phyloP scores from a whole-genome alignment of 2,888 invertebrate species.

The Heliconius cydno region DNA sequence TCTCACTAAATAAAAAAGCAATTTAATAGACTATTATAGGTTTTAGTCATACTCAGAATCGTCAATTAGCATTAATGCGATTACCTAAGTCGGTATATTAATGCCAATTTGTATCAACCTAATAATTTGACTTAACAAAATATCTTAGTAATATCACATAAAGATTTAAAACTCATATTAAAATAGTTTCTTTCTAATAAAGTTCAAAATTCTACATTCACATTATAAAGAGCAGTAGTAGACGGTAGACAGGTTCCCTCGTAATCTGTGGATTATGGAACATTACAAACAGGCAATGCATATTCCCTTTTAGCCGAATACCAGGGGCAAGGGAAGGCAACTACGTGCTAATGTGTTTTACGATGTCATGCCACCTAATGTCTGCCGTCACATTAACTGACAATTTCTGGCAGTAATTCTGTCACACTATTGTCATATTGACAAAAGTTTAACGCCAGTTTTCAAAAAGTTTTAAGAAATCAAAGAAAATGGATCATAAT shows the following conservation, averaged over 20 bases:
- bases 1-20: too few relatives aligned
- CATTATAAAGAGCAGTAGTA: conserved; percentile 25
- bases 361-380: conserved; percentile 63
- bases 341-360: conserved; percentile 81
- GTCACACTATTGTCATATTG: conserved; percentile 12
- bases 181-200: background rate
- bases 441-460: conserved; percentile 1
- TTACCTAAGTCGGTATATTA: too few relatives aligned
- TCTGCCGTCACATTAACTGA: conserved; percentile 58
- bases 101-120: too few relatives aligned
- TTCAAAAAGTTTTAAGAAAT: background rate
- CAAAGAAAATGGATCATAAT: background rate
- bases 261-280: conserved; percentile 73
- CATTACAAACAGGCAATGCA: conserved; percentile 81
- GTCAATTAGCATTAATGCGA: too few relatives aligned
- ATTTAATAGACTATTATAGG: too few relatives aligned
- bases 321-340: conserved; percentile 59
- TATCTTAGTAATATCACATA: too few relatives aligned
- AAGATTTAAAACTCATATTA: background rate
- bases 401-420: conserved; percentile 47
- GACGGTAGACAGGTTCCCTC: conserved; percentile 44
- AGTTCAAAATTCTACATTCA: background rate
- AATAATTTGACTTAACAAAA: too few relatives aligned
- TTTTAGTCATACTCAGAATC: too few relatives aligned
- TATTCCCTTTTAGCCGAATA: conserved; percentile 73